These are phyloP conservation scores for Disparrhopalites patrizii DNA, from an alignment of 2,888 invertebrate genomes.

Conservation along the genomic window DNA sequence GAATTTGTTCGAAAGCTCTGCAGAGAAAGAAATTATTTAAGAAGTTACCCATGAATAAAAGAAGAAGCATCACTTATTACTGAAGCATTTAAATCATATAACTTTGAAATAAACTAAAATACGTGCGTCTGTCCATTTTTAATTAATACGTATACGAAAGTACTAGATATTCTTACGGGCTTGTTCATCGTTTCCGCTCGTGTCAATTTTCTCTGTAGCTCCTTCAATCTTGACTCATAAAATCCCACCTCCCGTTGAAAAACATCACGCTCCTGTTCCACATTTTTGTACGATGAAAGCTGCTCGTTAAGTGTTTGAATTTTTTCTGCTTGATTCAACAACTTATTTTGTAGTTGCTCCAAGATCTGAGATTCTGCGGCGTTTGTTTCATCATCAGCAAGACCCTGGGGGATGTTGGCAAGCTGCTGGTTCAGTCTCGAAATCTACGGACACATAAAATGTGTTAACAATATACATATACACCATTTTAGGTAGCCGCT, in stretches of 20 bases:
- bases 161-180: slow-evolving; percentile 3
- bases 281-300: not conserved
- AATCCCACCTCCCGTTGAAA: not conserved
- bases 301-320: slow-evolving; percentile 17
- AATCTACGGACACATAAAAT: too few relatives aligned
- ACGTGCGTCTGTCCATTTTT: too few relatives aligned
- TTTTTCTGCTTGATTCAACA: slow-evolving; percentile 2
- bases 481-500: too few relatives aligned
- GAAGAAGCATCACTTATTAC: too few relatives aligned
- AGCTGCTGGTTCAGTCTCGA: not conserved
- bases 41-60: not conserved
- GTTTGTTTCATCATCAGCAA: not conserved
- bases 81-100: too few relatives aligned
- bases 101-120: too few relatives aligned
- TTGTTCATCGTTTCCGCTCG: slow-evolving; percentile 10
- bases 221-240: slow-evolving; percentile 14
- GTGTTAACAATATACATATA: too few relatives aligned
- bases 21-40: not conserved
- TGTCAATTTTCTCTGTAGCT: slow-evolving; percentile 6
- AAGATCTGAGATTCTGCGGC: not conserved
- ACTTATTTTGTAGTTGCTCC: slow-evolving; percentile 2
- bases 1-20: slow-evolving; percentile 7
- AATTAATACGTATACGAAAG: too few relatives aligned
- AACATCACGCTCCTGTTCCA: slow-evolving; percentile 1
- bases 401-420: not conserved